A percentile compares a stretch with the other conserved stretches of the same genome.
Conservation (phyloP, 2,113 vertebrate genomes). For the Tringa solitaria region DNA sequence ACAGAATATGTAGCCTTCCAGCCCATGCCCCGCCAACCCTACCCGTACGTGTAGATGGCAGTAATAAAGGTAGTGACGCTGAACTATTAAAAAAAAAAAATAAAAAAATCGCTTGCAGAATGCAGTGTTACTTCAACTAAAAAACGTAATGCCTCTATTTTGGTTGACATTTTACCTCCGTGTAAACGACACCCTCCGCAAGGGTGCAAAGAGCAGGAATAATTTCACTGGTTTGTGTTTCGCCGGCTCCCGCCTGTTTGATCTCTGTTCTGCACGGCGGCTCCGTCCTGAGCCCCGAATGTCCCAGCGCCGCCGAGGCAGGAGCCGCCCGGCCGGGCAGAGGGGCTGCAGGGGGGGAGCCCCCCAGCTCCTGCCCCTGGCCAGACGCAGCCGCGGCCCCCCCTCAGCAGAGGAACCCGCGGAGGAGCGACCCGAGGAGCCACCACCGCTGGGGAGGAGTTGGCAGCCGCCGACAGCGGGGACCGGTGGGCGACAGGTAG, state of each 20-base stretch:
- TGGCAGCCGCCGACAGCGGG: neutral
- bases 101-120: neutral
- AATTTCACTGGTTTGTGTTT: neutral
- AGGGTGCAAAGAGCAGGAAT: neutral
- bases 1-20: neutral
- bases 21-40: neutral
- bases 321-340: too few species aligned
- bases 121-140: neutral
- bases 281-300: too few species aligned
- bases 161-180: neutral
- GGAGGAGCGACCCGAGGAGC: neutral
- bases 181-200: neutral
- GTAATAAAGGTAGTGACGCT: neutral
- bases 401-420: fast-evolving
- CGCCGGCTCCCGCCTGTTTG: neutral
- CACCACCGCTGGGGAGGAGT: fast-evolving
- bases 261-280: too few species aligned
- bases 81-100: neutral
- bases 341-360: neutral
- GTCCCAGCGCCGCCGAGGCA: too few species aligned
- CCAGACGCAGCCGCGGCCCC: neutral
- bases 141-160: neutral
- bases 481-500: neutral
- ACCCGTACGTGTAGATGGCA: neutral
- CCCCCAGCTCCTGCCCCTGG: neutral